Conservation (phyloP, 1,140 invertebrate species). For the Laupala kohalensis region DNA sequence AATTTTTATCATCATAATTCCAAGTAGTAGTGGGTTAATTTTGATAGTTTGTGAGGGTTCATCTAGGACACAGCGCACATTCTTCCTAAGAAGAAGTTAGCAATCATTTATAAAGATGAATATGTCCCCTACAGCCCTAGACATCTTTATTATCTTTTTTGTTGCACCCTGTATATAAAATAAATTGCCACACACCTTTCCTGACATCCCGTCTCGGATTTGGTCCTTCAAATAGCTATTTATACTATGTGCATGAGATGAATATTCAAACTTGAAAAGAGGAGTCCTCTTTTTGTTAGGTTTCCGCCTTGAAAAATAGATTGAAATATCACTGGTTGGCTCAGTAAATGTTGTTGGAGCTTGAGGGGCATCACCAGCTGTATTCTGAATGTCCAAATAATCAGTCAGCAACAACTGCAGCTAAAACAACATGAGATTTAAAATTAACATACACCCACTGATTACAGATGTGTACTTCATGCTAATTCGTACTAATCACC, state of each 20-base stretch:
- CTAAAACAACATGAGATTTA: slow-evolving; percentile 32
- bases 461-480: no score
- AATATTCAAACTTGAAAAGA: slow-evolving; percentile 69
- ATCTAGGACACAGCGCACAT: no score
- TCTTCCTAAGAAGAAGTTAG: no score
- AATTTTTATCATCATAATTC: no score
- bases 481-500: no score
- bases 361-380: slow-evolving; percentile 41
- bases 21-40: no score
- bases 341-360: slow-evolving; percentile 40
- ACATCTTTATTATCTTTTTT: no score
- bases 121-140: no score
- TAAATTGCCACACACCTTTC: not conserved
- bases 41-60: no score
- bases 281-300: slow-evolving; percentile 34
- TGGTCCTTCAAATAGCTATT: slow-evolving; percentile 43
- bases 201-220: not conserved
- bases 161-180: no score
- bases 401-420: slow-evolving; percentile 64
- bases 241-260: slow-evolving; percentile 55
- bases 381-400: slow-evolving; percentile 69
- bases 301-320: slow-evolving; percentile 41
- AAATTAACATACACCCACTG: no score
- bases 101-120: no score
- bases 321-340: slow-evolving; percentile 43